A percentile compares a stretch with the other conserved stretches of the same genome.
phyloP scores from a whole-genome alignment of 2,797 vertebrate species.

The Leucoraja ocellata region DNA sequence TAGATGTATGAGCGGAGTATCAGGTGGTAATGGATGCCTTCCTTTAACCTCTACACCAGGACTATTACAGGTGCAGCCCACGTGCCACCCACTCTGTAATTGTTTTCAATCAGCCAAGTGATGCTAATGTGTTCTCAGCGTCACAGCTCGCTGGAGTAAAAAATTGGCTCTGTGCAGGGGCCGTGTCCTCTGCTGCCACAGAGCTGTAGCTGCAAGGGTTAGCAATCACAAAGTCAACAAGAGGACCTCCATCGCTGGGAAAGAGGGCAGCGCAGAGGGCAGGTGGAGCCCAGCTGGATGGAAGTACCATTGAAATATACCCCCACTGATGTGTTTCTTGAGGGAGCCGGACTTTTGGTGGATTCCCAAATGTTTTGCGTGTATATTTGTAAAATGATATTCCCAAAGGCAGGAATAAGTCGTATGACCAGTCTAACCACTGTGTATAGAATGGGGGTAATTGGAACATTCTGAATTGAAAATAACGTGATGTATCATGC shows the following conservation, averaged over 20 bases:
- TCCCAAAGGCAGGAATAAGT: background rate
- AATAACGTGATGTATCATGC: background rate
- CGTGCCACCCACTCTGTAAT: background rate
- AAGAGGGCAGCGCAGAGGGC: too few species aligned
- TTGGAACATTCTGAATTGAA: background rate
- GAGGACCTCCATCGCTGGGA: background rate
- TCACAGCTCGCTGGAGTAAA: background rate
- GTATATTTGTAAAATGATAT: background rate
- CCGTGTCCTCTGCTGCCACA: too few species aligned
- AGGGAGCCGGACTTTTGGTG: background rate
- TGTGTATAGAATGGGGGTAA: background rate
- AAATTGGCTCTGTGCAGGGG: background rate
- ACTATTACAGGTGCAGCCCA: background rate
- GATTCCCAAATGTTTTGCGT: background rate
- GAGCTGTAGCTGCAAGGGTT: background rate
- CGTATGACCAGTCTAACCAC: background rate
- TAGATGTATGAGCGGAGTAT: background rate
- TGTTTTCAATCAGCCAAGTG: background rate
- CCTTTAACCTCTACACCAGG: background rate
- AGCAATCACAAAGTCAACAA: background rate
- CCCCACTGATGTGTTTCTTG: background rate
- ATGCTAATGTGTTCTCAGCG: background rate
- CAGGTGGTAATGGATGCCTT: background rate
- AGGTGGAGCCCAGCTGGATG: background rate
- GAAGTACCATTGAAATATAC: too few species aligned